phyloP scores from a whole-genome alignment of 2,113 vertebrate species.

The Oncorhynchus nerka region DNA sequence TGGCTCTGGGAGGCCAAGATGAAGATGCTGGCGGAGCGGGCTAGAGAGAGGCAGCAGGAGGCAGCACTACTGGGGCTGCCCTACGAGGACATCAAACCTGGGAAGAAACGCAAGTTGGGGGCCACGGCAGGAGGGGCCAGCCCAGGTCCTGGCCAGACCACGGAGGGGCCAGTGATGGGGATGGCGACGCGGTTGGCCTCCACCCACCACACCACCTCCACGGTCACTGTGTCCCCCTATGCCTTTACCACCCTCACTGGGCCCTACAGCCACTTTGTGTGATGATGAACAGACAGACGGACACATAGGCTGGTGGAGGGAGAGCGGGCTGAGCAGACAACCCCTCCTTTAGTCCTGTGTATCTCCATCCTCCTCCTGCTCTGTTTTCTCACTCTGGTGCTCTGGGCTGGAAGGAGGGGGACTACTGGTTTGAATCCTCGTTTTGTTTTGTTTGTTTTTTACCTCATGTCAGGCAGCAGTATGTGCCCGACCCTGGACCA shows the following conservation, averaged over 20 bases:
- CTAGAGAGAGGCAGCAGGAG: slow-evolving; percentile 86
- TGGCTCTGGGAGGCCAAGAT: slow-evolving; percentile 98
- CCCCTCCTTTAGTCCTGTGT: slow-evolving; percentile 50
- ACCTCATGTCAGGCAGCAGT: slow-evolving; percentile 83
- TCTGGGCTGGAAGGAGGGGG: slow-evolving; percentile 34
- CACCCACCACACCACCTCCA: slow-evolving; percentile 85
- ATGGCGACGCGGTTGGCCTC: slow-evolving; percentile 84
- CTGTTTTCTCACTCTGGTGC: slow-evolving; percentile 40
- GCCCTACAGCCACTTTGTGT: slow-evolving; percentile 95
- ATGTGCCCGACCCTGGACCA: slow-evolving; percentile 52
- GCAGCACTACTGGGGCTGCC: slow-evolving; percentile 87
- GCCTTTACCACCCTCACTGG: slow-evolving; percentile 97
- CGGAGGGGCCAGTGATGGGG: slow-evolving; percentile 70
- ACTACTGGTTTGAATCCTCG: slow-evolving; percentile 37
- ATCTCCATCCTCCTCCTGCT: slow-evolving; percentile 35
- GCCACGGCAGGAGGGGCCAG: slow-evolving; percentile 64
- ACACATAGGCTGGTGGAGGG: no score
- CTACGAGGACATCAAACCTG: slow-evolving; percentile 86
- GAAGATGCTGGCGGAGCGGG: slow-evolving; percentile 92
- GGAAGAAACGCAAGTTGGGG: slow-evolving; percentile 95
- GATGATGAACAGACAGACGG: slow-evolving; percentile 53
- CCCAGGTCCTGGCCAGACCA: slow-evolving; percentile 77
- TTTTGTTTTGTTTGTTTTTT: slow-evolving; percentile 67
- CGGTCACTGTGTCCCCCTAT: slow-evolving; percentile 92
- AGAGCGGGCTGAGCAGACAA: slow-evolving; percentile 30